These are phyloP conservation scores for Phortica okadai DNA, from an alignment of 2,888 invertebrate genomes.

Conservation along the genomic window DNA sequence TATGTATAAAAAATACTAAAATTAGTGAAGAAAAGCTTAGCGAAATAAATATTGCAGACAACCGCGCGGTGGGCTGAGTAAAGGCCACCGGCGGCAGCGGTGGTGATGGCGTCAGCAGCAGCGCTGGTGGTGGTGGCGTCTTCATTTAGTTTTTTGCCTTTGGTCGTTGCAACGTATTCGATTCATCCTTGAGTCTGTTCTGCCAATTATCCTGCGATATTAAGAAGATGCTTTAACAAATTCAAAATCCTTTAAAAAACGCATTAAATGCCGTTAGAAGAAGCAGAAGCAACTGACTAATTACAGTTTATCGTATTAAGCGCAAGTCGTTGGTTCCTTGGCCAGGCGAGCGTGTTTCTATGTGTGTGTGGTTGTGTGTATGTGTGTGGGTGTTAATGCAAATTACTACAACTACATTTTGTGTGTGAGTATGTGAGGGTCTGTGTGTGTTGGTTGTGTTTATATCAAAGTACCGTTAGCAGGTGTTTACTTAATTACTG, in stretches of 20 bases:
- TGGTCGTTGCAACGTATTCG: constrained; percentile 69
- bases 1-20: constrained; percentile 20
- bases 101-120: constrained; percentile 45
- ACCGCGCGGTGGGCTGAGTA: constrained; percentile 24
- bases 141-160: constrained; percentile 64
- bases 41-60: constrained; percentile 50
- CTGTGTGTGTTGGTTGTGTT: constrained; percentile 49
- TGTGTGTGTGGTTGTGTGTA: constrained; percentile 34
- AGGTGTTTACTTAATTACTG: constrained; percentile 53
- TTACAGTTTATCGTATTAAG: constrained; percentile 13
- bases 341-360: constrained; percentile 34
- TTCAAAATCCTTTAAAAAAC: constrained; percentile 37
- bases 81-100: constrained; percentile 15
- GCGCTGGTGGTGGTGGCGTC: constrained; percentile 42
- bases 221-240: constrained; percentile 42
- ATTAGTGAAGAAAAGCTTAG: neutral
- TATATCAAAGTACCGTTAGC: constrained; percentile 56
- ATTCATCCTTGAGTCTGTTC: constrained; percentile 74
- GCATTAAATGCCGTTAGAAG: constrained; percentile 42
- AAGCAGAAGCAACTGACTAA: constrained; percentile 5
- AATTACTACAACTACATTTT: constrained; percentile 26
- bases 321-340: constrained; percentile 17
- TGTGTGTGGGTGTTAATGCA: constrained; percentile 30
- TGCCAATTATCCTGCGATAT: constrained; percentile 73
- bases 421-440: constrained; percentile 35